Evolutionary conservation across 37 sponge, comb jelly and placozoan genomes (phyloP).

Genomic region (Diacarnus erythraeanus): DNA sequence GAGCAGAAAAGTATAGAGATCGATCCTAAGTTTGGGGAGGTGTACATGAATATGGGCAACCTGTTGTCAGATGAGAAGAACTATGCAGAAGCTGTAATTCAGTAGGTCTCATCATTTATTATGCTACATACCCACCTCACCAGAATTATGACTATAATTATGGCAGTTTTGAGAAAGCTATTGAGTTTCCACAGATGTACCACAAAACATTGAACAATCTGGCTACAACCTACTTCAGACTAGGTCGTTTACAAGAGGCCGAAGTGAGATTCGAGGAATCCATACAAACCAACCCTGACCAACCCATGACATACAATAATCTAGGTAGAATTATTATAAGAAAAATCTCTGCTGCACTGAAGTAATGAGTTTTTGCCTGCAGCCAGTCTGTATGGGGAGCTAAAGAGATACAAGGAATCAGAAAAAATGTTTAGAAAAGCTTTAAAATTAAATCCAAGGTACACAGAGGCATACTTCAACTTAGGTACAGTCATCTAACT

Average conservation of each 20-base stretch:
- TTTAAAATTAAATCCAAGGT: conserved; percentile 64
- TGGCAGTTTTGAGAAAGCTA: conserved; percentile 71
- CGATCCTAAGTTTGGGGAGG: conserved; percentile 81
- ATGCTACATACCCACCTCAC: neutral
- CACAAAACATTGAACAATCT: conserved; percentile 84
- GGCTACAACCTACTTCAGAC: conserved; percentile 79
- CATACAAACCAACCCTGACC: conserved; percentile 54
- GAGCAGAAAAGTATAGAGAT: conserved; percentile 57
- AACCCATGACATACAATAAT: conserved; percentile 77
- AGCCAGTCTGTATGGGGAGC: conserved; percentile 86
- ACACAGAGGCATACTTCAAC: conserved; percentile 85
- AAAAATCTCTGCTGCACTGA: neutral
- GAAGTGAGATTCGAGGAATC: conserved; percentile 69
- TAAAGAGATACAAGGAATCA: conserved; percentile 53
- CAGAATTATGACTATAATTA: neutral
- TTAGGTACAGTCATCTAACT: conserved; percentile 45
- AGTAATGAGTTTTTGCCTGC: neutral
- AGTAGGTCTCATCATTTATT: conserved; percentile 23
- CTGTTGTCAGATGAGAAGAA: conserved; percentile 70
- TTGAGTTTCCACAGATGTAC: conserved; percentile 51
- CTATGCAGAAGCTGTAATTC: conserved; percentile 34
- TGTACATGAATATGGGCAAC: conserved; percentile 88
- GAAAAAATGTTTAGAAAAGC: conserved; percentile 85
- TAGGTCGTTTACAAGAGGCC: conserved; percentile 59
- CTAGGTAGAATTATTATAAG: conserved; percentile 47